These are phyloP conservation scores for Tetrax tetrax DNA, from an alignment of 2,113 vertebrate genomes.

Conservation along the genomic window DNA sequence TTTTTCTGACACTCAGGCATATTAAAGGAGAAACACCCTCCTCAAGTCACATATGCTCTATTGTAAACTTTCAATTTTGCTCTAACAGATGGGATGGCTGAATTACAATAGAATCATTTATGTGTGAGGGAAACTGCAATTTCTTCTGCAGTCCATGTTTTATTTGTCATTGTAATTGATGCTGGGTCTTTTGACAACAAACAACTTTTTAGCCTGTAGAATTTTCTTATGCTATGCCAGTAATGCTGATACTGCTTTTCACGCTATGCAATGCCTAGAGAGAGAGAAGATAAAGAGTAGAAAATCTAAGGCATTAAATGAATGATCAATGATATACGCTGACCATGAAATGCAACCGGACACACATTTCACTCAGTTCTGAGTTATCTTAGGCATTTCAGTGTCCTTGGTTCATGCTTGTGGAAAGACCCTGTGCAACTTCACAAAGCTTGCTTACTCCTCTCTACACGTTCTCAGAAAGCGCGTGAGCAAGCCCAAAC, in stretches of 20 bases:
- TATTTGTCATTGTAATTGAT: background rate
- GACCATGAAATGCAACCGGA: background rate
- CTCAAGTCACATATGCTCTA: background rate
- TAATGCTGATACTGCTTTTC: background rate
- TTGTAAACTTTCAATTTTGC: background rate
- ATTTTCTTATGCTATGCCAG: background rate
- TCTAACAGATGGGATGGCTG: constrained; percentile 1
- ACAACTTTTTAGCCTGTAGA: background rate
- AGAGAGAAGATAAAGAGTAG: background rate
- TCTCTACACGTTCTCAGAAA: background rate
- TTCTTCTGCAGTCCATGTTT: background rate
- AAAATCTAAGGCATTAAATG: background rate
- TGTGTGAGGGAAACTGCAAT: background rate
- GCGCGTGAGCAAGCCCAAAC: background rate
- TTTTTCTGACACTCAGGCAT: background rate
- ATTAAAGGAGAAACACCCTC: background rate
- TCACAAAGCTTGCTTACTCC: background rate
- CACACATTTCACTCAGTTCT: background rate
- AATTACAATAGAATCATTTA: constrained; percentile 4
- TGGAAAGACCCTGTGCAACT: background rate
- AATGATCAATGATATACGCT: background rate
- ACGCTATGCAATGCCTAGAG: background rate
- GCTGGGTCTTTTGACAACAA: background rate
- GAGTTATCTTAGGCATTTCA: background rate
- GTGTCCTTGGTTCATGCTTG: background rate